A percentile compares a stretch with the other conserved stretches of the same genome.
These are phyloP conservation scores for Eristalis tenax DNA, from an alignment of 2,888 invertebrate species.

Conservation along the genomic window DNA sequence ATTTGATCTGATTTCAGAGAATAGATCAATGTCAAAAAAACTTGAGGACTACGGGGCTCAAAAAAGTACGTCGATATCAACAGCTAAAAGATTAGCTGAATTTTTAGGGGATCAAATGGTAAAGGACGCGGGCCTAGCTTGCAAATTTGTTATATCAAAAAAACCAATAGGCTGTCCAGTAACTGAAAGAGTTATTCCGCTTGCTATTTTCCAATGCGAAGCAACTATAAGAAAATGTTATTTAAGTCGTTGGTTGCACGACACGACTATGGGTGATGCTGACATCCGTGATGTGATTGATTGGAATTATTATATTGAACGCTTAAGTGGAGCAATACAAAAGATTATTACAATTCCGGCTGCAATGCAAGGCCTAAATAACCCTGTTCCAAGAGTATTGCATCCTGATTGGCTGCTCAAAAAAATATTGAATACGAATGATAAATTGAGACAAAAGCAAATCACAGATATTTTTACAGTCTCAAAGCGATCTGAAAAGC, in stretches of 20 bases:
- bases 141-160: constrained; percentile 96
- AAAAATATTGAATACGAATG: constrained; percentile 94
- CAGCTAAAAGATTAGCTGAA: constrained; percentile 97
- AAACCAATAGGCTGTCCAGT: constrained; percentile 96
- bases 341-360: constrained; percentile 99
- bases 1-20: constrained; percentile 97
- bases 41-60: constrained; percentile 97
- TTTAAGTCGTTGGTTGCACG: constrained; percentile 96
- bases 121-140: constrained; percentile 98
- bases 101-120: constrained; percentile 99
- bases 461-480: constrained; percentile 94
- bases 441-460: constrained; percentile 93
- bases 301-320: constrained; percentile 98
- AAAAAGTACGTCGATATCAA: constrained; percentile 98
- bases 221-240: constrained; percentile 92
- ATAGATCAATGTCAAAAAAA: constrained; percentile 95
- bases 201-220: constrained; percentile 98
- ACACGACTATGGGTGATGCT: constrained; percentile 88
- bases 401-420: constrained; percentile 99
- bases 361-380: constrained; percentile 95
- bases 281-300: constrained; percentile 97
- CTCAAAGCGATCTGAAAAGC: constrained; percentile 74
- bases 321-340: constrained; percentile 96
- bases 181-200: constrained; percentile 95
- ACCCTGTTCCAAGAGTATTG: constrained; percentile 96